A percentile compares a stretch with the other conserved stretches of the same genome.
phyloP scores from a whole-genome alignment of 2,888 invertebrate species.

The Cephus sareptanus region DNA sequence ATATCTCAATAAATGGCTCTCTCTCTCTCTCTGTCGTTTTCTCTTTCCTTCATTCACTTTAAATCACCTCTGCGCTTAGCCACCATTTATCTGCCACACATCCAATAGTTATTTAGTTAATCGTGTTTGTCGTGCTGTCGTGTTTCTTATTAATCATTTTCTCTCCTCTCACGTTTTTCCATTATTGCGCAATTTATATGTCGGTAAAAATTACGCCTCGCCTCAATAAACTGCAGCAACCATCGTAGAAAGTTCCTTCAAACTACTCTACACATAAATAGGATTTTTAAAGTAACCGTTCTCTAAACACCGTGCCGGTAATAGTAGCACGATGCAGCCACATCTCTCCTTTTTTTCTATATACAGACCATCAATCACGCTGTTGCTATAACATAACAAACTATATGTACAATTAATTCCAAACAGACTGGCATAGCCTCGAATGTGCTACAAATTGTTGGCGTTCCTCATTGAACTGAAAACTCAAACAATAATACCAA shows the following conservation, averaged over 20 bases:
- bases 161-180: constrained; percentile 11
- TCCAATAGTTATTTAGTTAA: constrained; percentile 35
- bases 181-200: neutral
- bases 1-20: constrained; percentile 55
- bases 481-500: neutral
- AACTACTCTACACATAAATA: constrained; percentile 52
- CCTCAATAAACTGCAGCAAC: constrained; percentile 30
- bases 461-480: neutral
- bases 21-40: constrained; percentile 25
- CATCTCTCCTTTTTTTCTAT: constrained; percentile 19
- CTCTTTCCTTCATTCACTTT: constrained; percentile 10
- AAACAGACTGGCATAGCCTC: constrained; percentile 17
- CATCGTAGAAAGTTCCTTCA: constrained; percentile 43
- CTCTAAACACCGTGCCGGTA: constrained; percentile 22
- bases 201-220: neutral
- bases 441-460: constrained; percentile 9
- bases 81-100: constrained; percentile 28
- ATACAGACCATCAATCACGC: constrained; percentile 23
- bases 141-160: constrained; percentile 29
- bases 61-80: constrained; percentile 35
- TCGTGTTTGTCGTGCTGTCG: constrained; percentile 48
- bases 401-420: constrained; percentile 49
- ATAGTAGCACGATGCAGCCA: constrained; percentile 12
- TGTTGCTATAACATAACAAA: constrained; percentile 28
- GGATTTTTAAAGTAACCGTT: constrained; percentile 34